Base-by-base conservation (phyloP, 2,113 vertebrate species). In the Erpornis zantholeuca region DNA sequence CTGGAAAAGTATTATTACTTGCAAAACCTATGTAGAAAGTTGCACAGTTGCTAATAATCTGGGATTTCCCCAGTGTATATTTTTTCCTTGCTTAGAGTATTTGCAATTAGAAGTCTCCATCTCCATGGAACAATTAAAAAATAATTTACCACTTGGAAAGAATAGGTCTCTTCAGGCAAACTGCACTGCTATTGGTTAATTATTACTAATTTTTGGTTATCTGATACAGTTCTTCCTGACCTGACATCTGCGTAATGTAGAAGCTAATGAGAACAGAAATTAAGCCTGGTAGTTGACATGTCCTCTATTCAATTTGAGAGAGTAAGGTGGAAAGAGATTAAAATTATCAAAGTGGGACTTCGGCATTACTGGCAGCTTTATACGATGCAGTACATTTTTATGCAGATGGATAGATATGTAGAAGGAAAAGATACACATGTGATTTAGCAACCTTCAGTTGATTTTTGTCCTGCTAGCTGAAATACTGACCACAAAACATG, bases 71-170 rank as follows among this genome's bases (percentile, higher is more conserved):
- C 59, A 31, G 87, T 47, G 86, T 73, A 47, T 78, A 44, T 80
- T 96, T 95, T 93, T 87, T 78, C 79, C 92, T 95, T 95, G 84
- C 82, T 90, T 92, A 73, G 71, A 87, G 78, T 90, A 90, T 92
- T 93, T 95, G 88, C 94, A 91, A 91, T 96, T 95, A 95, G 82
- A 91, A 94, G 54, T 83, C 86, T 94, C 35, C 31, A 82, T 96
- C 96, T 96, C 90, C 12, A 71, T 82, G 83, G 94, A 50, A 84
- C 93, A 93, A 89, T 97, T 96, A 92, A 87, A 77, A 91, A 94
- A 97, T 96, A 94, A 96, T 96, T 97, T 95, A 93, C 88, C 86
- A 88, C 90, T 92, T 95, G 89, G 91, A 95, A 95, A 71, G 88
- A 69, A 70, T 68, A 75, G 82, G 81, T 93, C 86, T 96, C 92